Evolutionary conservation across 2,888 invertebrate species (phyloP).

Genomic region (Trachelus troglodyta): DNA sequence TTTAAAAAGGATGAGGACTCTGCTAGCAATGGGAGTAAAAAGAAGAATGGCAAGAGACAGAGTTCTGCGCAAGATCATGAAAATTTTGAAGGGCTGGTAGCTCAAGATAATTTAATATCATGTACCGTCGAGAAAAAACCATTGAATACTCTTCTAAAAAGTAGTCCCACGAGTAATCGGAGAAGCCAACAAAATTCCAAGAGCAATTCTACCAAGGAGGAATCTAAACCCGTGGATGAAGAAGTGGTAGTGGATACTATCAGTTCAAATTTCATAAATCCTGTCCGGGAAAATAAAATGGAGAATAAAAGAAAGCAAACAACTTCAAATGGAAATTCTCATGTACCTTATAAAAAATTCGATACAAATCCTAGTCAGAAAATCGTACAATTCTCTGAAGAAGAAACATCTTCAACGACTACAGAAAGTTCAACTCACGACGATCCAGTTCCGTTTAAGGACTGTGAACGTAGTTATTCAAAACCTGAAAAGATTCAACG

Average conservation of each 20-base stretch:
- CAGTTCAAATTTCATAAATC: slow-evolving; percentile 10
- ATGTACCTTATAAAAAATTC: slow-evolving; percentile 54
- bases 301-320: slow-evolving; percentile 51
- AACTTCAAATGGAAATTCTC: slow-evolving; percentile 40
- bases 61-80: slow-evolving; percentile 19
- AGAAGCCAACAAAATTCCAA: slow-evolving; percentile 39
- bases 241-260: slow-evolving; percentile 55
- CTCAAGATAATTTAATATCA: slow-evolving; percentile 11
- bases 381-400: slow-evolving; percentile 68
- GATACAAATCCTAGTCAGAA: slow-evolving; percentile 59
- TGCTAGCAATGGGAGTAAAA: slow-evolving; percentile 39
- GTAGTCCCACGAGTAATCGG: slow-evolving; percentile 48
- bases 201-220: slow-evolving; percentile 42
- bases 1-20: slow-evolving; percentile 39
- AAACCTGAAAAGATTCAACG: slow-evolving; percentile 56
- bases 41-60: slow-evolving; percentile 36
- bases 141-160: slow-evolving; percentile 41
- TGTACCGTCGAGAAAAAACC: slow-evolving; percentile 37
- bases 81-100: slow-evolving; percentile 18
- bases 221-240: slow-evolving; percentile 60
- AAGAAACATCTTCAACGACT: slow-evolving; percentile 78
- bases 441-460: slow-evolving; percentile 63
- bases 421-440: slow-evolving; percentile 77
- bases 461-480: slow-evolving; percentile 45
- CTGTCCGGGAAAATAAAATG: slow-evolving; percentile 33